Percentiles rank a stretch among this genome's conserved stretches.
These are phyloP conservation scores for Pyrgilauda ruficollis DNA, from an alignment of 2,113 vertebrate genomes.

Conservation along the genomic window DNA sequence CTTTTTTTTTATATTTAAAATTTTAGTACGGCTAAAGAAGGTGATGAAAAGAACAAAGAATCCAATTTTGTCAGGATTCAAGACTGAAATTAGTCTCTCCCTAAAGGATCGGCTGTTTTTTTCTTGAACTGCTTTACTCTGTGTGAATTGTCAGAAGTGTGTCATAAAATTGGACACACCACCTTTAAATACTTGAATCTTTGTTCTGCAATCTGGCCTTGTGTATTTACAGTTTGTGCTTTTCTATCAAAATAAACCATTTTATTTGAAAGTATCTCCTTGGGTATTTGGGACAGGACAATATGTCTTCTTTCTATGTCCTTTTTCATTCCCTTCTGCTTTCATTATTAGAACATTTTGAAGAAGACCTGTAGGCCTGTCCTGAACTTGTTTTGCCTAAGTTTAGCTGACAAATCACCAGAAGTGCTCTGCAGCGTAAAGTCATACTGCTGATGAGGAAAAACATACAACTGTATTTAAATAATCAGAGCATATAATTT, in stretches of 20 bases:
- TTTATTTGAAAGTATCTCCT: not conserved
- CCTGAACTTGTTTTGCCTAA: not conserved
- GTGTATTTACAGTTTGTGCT: not conserved
- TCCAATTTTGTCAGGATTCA: not conserved
- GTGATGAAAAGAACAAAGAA: not conserved
- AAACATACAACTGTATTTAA: not conserved
- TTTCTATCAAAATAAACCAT: not conserved
- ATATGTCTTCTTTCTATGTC: not conserved
- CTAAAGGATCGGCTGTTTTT: not conserved
- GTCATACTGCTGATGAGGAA: not conserved
- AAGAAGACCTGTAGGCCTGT: not conserved
- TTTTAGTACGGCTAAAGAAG: not conserved
- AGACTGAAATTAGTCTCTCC: not conserved
- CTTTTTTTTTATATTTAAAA: not conserved
- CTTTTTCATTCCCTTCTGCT: not conserved
- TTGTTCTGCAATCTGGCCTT: not conserved
- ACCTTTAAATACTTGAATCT: not conserved
- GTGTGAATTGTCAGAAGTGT: not conserved
- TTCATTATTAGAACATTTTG: not conserved
- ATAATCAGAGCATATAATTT: not conserved
- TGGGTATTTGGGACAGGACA: not conserved
- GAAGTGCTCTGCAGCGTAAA: not conserved
- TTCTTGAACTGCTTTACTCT: not conserved
- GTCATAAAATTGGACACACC: not conserved
- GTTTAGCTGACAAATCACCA: slow-evolving; percentile 1